phyloP scores from a whole-genome alignment of 1,140 invertebrate genomes.

The Dendrolimus punctatus region DNA sequence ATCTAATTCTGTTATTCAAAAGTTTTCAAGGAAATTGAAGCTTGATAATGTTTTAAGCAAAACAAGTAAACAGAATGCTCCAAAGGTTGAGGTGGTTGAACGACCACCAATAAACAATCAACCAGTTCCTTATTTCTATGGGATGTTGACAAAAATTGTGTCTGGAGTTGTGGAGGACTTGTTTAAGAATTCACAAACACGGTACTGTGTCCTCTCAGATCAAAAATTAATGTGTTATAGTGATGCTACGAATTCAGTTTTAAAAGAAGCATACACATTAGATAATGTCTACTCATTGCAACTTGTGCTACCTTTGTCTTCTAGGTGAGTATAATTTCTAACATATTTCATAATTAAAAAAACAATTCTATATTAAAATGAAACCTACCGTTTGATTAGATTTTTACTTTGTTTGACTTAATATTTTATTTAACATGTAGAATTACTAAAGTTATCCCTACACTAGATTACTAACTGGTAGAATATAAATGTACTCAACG shows the following conservation, averaged over 20 bases:
- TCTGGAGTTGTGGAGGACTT: conserved; percentile 52
- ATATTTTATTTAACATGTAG: no score
- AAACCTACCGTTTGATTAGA: no score
- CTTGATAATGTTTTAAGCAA: conserved; percentile 43
- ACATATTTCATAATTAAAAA: neutral
- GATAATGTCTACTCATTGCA: conserved; percentile 54
- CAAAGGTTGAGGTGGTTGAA: conserved; percentile 38
- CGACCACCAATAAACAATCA: conserved; percentile 35
- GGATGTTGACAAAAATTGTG: conserved; percentile 44
- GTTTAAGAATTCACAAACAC: conserved; percentile 51
- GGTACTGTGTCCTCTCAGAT: conserved; percentile 52
- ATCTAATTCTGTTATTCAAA: conserved; percentile 41
- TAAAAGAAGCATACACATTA: conserved; percentile 50
- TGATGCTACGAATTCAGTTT: conserved; percentile 43
- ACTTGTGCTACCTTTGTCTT: conserved; percentile 52
- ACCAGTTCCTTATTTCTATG: conserved; percentile 41
- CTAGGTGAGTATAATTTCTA: conserved; percentile 32
- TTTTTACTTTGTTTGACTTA: no score
- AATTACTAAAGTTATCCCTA: no score
- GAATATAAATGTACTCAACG: no score
- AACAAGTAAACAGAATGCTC: conserved; percentile 21
- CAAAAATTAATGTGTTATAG: conserved; percentile 58
- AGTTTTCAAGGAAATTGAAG: conserved; percentile 51
- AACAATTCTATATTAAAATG: neutral
- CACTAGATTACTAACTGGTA: no score